Evolutionary conservation across 2,888 invertebrate genomes (phyloP).

Genomic region (Ennomos erosarius): DNA sequence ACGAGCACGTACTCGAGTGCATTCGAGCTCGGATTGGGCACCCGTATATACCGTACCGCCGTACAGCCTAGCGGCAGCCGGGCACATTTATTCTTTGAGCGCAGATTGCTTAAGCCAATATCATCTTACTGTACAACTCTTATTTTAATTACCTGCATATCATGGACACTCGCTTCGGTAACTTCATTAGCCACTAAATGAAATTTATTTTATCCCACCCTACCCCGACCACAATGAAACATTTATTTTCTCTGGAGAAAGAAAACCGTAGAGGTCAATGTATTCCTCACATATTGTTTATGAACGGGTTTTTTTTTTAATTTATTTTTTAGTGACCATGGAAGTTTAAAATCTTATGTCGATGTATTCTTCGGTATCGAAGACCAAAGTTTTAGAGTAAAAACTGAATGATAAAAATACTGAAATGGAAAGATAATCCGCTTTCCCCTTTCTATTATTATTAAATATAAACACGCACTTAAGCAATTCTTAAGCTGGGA

Average conservation of each 20-base stretch:
- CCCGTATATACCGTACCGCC: too few species aligned
- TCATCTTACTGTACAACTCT: constrained; percentile 71
- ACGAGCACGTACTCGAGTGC: constrained; percentile 80
- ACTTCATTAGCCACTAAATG: constrained; percentile 75
- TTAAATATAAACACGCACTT: constrained; percentile 68
- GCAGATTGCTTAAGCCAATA: constrained; percentile 76
- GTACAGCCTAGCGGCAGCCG: constrained; percentile 36
- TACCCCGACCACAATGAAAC: constrained; percentile 58
- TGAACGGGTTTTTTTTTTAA: too few species aligned
- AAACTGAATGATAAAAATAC: constrained; percentile 40
- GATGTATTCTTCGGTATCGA: constrained; percentile 35
- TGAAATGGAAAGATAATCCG: constrained; percentile 53
- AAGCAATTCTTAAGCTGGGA: constrained; percentile 63
- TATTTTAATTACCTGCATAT: constrained; percentile 71
- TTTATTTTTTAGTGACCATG: too few species aligned
- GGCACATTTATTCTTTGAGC: constrained; percentile 56
- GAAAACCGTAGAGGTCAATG: constrained; percentile 40
- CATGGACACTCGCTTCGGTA: constrained; percentile 65
- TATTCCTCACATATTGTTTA: too few species aligned
- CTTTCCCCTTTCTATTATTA: constrained; percentile 55
- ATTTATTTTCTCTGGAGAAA: constrained; percentile 53
- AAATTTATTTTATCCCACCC: constrained; percentile 71
- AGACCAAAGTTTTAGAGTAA: constrained; percentile 29
- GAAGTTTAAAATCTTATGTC: too few species aligned
- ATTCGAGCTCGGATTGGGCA: constrained; percentile 67